Evolutionary conservation across 2,113 vertebrate species (phyloP).

Genomic region (Tragelaphus scriptus): DNA sequence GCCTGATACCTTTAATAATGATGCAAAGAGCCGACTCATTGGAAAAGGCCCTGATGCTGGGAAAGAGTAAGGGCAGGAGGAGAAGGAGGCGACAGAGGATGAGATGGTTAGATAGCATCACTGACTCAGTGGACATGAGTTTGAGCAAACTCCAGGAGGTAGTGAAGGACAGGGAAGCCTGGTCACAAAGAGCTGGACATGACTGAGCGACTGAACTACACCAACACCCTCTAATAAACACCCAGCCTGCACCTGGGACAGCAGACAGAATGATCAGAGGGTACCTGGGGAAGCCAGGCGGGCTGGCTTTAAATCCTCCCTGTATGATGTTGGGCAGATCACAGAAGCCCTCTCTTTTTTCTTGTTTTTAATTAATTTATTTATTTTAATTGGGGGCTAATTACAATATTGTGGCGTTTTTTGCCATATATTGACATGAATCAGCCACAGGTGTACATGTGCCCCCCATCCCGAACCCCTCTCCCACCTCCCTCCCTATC

Average conservation of each 20-base stretch:
- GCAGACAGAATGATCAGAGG: background rate
- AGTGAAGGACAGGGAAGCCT: background rate
- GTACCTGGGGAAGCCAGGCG: fast-evolving
- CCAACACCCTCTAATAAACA: background rate
- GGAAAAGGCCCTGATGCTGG: background rate
- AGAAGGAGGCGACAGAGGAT: background rate
- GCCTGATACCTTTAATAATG: no score
- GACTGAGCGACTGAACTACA: background rate
- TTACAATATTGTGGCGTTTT: background rate
- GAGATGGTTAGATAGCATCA: background rate
- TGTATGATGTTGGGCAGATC: background rate
- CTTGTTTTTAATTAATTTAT: background rate
- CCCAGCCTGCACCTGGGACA: no score
- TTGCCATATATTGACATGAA: background rate
- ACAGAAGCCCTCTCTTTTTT: background rate
- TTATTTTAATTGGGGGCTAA: background rate
- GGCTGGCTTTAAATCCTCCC: background rate
- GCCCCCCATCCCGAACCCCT: background rate
- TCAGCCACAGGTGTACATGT: background rate
- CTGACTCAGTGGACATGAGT: background rate
- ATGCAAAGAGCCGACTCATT: background rate
- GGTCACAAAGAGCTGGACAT: background rate
- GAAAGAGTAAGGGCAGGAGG: background rate
- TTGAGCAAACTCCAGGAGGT: background rate
- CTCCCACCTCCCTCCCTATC: background rate